Evolutionary conservation across 2,888 invertebrate species (phyloP).

Genomic region (Cartodere bifasciata): DNA sequence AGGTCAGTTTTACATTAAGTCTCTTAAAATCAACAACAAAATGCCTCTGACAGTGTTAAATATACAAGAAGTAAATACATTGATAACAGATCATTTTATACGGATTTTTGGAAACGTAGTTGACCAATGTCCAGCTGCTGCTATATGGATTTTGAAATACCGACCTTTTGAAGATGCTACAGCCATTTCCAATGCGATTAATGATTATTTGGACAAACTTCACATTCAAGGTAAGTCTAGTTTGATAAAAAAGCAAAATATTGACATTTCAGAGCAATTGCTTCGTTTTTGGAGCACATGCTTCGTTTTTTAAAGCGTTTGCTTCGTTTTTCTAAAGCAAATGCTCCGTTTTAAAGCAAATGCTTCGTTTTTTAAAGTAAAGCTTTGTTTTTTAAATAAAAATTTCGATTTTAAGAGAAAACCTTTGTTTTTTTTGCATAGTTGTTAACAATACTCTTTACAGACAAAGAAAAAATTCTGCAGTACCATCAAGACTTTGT

Average conservation of each 20-base stretch:
- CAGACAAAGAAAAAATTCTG: conserved; percentile 44
- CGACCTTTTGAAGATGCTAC: conserved; percentile 40
- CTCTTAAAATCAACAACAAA: too few species aligned
- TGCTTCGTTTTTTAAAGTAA: too few species aligned
- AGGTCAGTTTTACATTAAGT: too few species aligned
- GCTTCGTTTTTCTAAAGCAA: too few species aligned
- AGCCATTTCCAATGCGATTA: conserved; percentile 40
- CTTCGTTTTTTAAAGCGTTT: too few species aligned
- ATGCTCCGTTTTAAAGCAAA: too few species aligned
- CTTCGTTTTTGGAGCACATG: too few species aligned
- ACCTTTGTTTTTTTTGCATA: conserved; percentile 8
- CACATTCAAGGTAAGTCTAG: conserved; percentile 36
- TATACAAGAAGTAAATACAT: conserved; percentile 42
- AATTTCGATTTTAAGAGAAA: not conserved
- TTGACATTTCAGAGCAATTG: too few species aligned
- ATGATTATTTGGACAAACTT: conserved; percentile 42
- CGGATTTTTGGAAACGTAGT: conserved; percentile 50
- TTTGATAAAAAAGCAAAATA: too few species aligned
- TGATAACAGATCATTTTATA: conserved; percentile 41
- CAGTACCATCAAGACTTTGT: conserved; percentile 53
- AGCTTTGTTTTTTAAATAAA: too few species aligned
- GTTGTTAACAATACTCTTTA: too few species aligned
- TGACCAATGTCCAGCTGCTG: conserved; percentile 44
- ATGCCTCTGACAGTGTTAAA: conserved; percentile 21
- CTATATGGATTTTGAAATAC: conserved; percentile 35